Conservation (phyloP, 2,888 invertebrate genomes). For the Aporophyla lueneburgensis region DNA sequence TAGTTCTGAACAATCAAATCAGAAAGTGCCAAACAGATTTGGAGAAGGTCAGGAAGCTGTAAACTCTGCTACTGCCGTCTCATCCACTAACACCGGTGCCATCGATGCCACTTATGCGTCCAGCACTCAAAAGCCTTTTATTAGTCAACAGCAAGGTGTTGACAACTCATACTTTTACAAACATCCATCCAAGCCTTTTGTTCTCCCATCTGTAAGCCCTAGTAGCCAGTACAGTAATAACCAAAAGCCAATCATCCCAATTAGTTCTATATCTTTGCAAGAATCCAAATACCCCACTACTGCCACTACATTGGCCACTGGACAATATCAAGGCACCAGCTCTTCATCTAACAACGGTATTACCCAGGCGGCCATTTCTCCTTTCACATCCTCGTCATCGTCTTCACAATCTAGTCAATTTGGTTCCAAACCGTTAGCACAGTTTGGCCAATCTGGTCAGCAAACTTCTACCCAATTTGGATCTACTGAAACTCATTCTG, state of each 20-base stretch:
- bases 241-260: conserved; percentile 20
- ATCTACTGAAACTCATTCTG: conserved; percentile 34
- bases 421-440: conserved; percentile 53
- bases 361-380: conserved; percentile 68
- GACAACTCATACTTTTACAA: conserved; percentile 81
- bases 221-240: conserved; percentile 31
- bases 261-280: conserved; percentile 54
- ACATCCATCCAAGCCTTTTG: conserved; percentile 78
- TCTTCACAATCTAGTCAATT: conserved; percentile 56
- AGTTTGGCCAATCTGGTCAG: conserved; percentile 42
- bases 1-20: conserved; percentile 13
- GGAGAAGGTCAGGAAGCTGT: conserved; percentile 32
- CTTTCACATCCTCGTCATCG: conserved; percentile 76
- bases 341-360: conserved; percentile 67
- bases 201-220: conserved; percentile 54
- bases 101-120: conserved; percentile 18
- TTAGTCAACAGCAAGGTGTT: conserved; percentile 69
- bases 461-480: conserved; percentile 37
- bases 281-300: conserved; percentile 62
- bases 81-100: conserved; percentile 15
- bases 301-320: conserved; percentile 57
- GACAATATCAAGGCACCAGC: conserved; percentile 46
- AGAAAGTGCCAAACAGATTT: conserved; percentile 42
- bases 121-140: conserved; percentile 67
- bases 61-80: neutral